A percentile compares a stretch with the other conserved stretches of the same genome.
Conservation (phyloP, 1,140 invertebrate genomes). For the Orussus abietinus region DNA sequence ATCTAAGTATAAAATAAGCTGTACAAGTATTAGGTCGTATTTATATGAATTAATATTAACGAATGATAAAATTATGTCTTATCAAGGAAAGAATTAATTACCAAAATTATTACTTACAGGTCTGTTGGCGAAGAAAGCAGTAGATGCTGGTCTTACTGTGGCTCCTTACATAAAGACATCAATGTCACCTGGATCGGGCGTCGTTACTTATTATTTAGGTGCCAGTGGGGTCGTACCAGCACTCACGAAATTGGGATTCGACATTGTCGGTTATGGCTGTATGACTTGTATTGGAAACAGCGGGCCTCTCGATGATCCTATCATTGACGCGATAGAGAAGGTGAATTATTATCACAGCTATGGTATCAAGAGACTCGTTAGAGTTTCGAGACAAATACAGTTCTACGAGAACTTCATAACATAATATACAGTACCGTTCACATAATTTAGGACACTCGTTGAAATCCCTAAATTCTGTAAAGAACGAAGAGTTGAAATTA, state of each 20-base stretch:
- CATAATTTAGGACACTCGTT: too few relatives aligned
- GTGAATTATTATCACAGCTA: too few relatives aligned
- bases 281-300: slow-evolving; percentile 99
- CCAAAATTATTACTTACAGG: slow-evolving; percentile 60
- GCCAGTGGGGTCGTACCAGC: slow-evolving; percentile 85
- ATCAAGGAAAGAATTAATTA: too few relatives aligned
- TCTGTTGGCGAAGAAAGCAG: slow-evolving; percentile 90
- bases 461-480: too few relatives aligned
- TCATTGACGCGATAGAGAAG: slow-evolving; percentile 92
- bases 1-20: too few relatives aligned
- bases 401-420: too few relatives aligned
- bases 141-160: slow-evolving; percentile 84
- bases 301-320: slow-evolving; percentile 86
- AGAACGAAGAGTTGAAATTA: too few relatives aligned
- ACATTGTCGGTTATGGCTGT: slow-evolving; percentile 94
- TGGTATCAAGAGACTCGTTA: too few relatives aligned
- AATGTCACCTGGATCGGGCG: slow-evolving; percentile 93
- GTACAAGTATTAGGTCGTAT: too few relatives aligned
- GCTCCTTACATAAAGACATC: slow-evolving; percentile 95
- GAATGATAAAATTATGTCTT: not conserved
- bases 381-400: too few relatives aligned
- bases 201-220: slow-evolving; percentile 93
- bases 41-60: too few relatives aligned
- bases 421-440: too few relatives aligned
- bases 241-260: slow-evolving; percentile 85